A percentile compares a stretch with the other conserved stretches of the same genome.
Conservation (phyloP, 2,113 vertebrate species). For the Colius striatus region DNA sequence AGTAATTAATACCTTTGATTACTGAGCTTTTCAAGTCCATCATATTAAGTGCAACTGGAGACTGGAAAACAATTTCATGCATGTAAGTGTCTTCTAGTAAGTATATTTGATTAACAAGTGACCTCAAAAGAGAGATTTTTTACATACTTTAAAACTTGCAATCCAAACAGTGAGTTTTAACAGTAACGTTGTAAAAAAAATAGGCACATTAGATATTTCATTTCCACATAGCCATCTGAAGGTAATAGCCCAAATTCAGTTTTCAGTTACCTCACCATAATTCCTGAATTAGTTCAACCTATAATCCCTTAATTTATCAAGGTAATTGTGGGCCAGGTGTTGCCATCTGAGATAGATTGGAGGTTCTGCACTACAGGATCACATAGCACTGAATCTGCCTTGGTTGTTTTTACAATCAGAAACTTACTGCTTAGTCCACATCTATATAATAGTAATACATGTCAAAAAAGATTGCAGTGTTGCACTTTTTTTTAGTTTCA, state of each 20-base stretch:
- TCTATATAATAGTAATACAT: not conserved
- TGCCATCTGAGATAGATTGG: not conserved
- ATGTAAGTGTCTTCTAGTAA: not conserved
- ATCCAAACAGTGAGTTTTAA: not conserved
- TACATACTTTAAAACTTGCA: not conserved
- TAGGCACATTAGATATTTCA: not conserved
- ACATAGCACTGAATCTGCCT: not conserved
- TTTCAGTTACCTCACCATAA: not conserved
- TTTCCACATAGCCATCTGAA: not conserved
- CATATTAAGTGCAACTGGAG: not conserved
- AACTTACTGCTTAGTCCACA: not conserved
- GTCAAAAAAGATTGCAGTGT: not conserved
- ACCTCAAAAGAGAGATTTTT: not conserved
- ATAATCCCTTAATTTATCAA: not conserved
- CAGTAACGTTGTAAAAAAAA: not conserved
- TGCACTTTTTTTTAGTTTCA: not conserved
- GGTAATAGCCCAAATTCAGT: not conserved
- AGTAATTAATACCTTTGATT: not conserved
- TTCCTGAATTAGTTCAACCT: not conserved
- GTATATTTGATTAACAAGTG: not conserved
- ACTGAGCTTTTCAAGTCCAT: not conserved
- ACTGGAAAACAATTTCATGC: not conserved
- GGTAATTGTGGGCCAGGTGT: not conserved
- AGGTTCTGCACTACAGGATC: not conserved
- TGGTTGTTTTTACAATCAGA: not conserved